These are phyloP conservation scores for Sarcophaga variegata DNA, from an alignment of 2,888 invertebrate genomes.

Conservation along the genomic window DNA sequence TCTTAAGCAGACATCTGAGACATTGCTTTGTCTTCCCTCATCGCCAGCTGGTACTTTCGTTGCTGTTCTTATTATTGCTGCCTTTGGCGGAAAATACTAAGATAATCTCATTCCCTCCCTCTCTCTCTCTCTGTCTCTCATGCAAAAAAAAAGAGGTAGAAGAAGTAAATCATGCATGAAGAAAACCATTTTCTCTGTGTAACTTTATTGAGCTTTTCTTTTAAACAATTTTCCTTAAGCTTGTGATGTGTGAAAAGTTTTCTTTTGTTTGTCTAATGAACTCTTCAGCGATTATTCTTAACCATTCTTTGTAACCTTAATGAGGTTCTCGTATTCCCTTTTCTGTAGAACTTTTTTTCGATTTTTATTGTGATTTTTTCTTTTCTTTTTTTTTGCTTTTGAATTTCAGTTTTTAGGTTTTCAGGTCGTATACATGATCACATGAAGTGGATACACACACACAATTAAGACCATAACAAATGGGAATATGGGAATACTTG, in stretches of 20 bases:
- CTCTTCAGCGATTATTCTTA: conserved; percentile 7
- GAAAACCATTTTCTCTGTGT: conserved; percentile 19
- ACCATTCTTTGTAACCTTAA: not conserved
- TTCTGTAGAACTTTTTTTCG: not conserved
- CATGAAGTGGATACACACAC: conserved; percentile 29
- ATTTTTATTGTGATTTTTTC: conserved; percentile 2
- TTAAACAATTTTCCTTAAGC: conserved; percentile 3
- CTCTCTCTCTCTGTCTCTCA: no score
- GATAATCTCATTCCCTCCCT: conserved; percentile 9
- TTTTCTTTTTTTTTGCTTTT: not conserved
- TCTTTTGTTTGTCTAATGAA: conserved; percentile 30
- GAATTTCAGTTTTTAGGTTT: conserved; percentile 21
- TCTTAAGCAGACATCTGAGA: conserved; percentile 34
- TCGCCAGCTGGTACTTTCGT: not conserved
- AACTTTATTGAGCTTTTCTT: conserved; percentile 31
- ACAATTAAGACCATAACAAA: conserved; percentile 24
- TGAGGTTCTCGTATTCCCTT: not conserved
- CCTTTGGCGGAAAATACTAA: conserved; percentile 27
- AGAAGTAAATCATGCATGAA: conserved; percentile 46
- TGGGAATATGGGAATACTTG: not conserved
- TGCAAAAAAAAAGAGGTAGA: not conserved
- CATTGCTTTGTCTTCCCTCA: conserved; percentile 1
- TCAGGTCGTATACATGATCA: conserved; percentile 41
- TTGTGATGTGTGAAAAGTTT: conserved; percentile 3
- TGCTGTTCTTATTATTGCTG: not conserved